Conservation (phyloP, 2,888 invertebrate species). For the Hylaea fasciaria region DNA sequence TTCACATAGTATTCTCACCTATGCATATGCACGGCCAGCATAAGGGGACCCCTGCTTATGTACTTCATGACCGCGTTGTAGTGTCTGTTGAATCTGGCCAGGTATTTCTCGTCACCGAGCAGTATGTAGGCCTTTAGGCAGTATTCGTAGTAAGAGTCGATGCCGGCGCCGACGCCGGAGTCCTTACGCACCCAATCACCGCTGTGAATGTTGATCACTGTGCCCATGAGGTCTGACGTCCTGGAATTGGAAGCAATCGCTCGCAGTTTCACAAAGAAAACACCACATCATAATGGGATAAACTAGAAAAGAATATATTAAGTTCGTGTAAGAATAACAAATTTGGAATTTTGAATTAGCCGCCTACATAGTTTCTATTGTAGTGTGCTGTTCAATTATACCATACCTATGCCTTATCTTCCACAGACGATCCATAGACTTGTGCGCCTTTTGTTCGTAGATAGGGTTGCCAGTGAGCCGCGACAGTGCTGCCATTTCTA, state of each 20-base stretch:
- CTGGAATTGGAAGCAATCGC: conserved; percentile 47
- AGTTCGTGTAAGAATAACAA: too few species aligned
- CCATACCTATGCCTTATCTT: conserved; percentile 91
- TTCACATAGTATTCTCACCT: conserved; percentile 62
- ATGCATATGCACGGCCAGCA: conserved; percentile 98
- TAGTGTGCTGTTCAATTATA: too few species aligned
- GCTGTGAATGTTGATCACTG: conserved; percentile 98
- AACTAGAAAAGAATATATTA: too few species aligned
- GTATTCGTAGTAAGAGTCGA: conserved; percentile 99
- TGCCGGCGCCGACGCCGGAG: conserved; percentile 99
- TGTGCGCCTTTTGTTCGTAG: conserved; percentile 97
- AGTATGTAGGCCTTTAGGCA: conserved; percentile 98
- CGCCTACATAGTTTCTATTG: too few species aligned
- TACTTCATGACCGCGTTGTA: conserved; percentile 99
- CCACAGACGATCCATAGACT: conserved; percentile 99
- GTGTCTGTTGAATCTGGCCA: conserved; percentile 97
- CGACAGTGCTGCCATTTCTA: conserved; percentile 98
- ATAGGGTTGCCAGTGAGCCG: conserved; percentile 95
- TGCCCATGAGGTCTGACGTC: conserved; percentile 96
- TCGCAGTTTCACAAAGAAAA: background rate
- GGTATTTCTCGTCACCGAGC: conserved; percentile 96
- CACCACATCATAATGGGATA: too few species aligned
- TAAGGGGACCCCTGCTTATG: conserved; percentile 96
- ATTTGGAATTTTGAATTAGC: too few species aligned
- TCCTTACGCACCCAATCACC: conserved; percentile 99